phyloP scores from a whole-genome alignment of 2,888 invertebrate genomes.

The Deilephila elpenor region DNA sequence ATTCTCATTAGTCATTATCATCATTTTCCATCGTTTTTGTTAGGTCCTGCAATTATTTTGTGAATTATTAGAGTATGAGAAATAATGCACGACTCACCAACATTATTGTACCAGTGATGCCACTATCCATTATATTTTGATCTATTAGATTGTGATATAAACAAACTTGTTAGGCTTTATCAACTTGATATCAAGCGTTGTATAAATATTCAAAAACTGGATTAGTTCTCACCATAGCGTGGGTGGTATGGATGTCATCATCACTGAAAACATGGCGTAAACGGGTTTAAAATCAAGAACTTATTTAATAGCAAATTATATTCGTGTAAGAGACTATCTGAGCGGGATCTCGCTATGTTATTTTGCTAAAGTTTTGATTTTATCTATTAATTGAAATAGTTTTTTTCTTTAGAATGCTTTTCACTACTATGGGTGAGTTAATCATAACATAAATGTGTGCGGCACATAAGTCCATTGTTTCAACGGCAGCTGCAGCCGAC shows the following conservation, averaged over 20 bases:
- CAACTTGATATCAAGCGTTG: too few species aligned
- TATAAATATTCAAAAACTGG: too few species aligned
- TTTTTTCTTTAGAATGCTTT: too few species aligned
- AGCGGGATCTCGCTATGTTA: too few species aligned
- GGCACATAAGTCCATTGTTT: slow-evolving; percentile 59
- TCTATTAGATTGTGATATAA: background rate
- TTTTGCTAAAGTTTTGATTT: too few species aligned
- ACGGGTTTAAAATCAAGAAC: too few species aligned
- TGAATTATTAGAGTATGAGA: background rate
- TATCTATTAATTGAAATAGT: background rate
- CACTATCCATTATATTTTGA: background rate
- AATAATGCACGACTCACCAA: background rate
- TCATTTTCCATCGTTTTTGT: slow-evolving; percentile 10
- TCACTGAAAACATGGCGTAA: too few species aligned
- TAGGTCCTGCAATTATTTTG: background rate
- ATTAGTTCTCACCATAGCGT: too few species aligned
- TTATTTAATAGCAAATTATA: too few species aligned
- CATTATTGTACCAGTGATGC: background rate
- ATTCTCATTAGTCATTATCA: slow-evolving; percentile 19
- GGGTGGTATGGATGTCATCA: too few species aligned
- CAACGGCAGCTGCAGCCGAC: slow-evolving; percentile 60
- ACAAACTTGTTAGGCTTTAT: too few species aligned
- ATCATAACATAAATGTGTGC: slow-evolving; percentile 3
- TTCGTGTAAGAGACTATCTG: too few species aligned
- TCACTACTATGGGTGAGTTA: background rate